These are phyloP conservation scores for Incurvaria masculella DNA, from an alignment of 2,888 invertebrate genomes.

Conservation along the genomic window DNA sequence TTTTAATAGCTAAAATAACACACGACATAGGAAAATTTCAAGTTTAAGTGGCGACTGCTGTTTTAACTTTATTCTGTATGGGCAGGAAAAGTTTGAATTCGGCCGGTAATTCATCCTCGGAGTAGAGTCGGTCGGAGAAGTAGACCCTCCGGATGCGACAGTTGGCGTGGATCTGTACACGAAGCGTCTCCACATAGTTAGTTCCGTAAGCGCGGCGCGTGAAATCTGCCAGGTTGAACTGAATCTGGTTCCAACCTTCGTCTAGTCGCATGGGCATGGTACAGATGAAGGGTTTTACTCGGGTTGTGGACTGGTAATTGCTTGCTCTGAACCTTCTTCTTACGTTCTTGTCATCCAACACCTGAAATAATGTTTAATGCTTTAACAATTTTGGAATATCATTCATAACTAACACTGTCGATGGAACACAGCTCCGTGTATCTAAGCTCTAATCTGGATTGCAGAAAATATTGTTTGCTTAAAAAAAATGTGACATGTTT, in stretches of 20 bases:
- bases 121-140: conserved; percentile 89
- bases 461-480: too few relatives aligned
- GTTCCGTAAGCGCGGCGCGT: conserved; percentile 94
- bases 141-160: conserved; percentile 88
- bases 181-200: conserved; percentile 86
- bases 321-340: conserved; percentile 84
- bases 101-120: conserved; percentile 92
- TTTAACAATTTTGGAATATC: conserved; percentile 1
- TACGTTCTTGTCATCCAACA: conserved; percentile 93
- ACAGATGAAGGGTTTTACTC: conserved; percentile 96
- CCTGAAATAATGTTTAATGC: conserved; percentile 50
- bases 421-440: conserved; percentile 8
- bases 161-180: conserved; percentile 95
- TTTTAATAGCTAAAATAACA: too few relatives aligned
- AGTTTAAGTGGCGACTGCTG: conserved; percentile 49
- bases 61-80: conserved; percentile 73
- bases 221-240: conserved; percentile 94
- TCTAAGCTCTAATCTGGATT: background rate
- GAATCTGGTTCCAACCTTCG: conserved; percentile 95
- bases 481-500: too few relatives aligned
- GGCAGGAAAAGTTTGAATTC: conserved; percentile 95
- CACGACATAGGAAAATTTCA: too few relatives aligned
- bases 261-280: conserved; percentile 95
- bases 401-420: conserved; percentile 20
- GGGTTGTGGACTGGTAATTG: conserved; percentile 92